Conservation (phyloP, 2,797 vertebrate species). For the Fistularia tabacaria region DNA sequence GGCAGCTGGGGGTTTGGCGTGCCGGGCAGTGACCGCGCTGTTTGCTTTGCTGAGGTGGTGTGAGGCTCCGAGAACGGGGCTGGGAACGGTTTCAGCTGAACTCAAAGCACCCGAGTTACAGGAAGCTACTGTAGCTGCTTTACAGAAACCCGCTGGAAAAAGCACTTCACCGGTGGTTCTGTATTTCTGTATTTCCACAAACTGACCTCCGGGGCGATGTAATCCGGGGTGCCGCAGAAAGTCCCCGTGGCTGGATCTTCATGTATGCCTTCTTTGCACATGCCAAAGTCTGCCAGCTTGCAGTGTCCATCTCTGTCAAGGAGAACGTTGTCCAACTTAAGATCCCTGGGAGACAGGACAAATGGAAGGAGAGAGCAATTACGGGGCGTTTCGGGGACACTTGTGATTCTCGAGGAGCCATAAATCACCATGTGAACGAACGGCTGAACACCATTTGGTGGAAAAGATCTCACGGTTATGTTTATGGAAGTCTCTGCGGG, state of each 20-base stretch:
- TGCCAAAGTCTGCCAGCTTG: constrained; percentile 97
- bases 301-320: constrained; percentile 96
- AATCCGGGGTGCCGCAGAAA: constrained; percentile 97
- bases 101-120: constrained; percentile 22
- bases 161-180: background rate
- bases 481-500: too few relatives aligned
- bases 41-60: constrained; percentile 44
- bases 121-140: constrained; percentile 5
- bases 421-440: constrained; percentile 6
- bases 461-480: too few relatives aligned
- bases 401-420: background rate
- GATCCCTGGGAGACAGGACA: constrained; percentile 79
- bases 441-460: too few relatives aligned
- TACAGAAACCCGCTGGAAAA: background rate
- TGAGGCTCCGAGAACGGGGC: constrained; percentile 30
- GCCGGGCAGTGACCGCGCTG: constrained; percentile 20
- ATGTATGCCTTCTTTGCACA: constrained; percentile 96
- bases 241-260: constrained; percentile 87
- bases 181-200: too few relatives aligned
- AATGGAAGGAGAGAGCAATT: background rate
- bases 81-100: constrained; percentile 21
- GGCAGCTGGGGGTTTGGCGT: constrained; percentile 29
- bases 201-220: constrained; percentile 95
- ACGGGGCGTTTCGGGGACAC: too few relatives aligned
- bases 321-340: constrained; percentile 95